Conservation (phyloP, 2,888 invertebrate genomes). For the Odontomyia ornata region DNA sequence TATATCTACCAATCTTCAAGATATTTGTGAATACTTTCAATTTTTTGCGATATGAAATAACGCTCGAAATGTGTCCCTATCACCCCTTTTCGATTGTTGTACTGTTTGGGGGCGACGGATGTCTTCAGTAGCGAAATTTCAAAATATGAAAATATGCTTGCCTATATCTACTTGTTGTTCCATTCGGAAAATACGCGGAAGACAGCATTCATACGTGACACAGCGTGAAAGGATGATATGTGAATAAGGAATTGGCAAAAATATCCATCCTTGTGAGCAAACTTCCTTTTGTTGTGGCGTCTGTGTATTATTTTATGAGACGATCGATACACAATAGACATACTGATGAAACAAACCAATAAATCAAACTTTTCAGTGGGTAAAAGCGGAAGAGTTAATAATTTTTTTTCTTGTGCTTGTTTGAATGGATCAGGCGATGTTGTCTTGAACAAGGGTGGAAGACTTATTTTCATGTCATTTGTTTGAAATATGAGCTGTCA, state of each 20-base stretch:
- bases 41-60: not conserved
- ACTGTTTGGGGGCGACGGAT: not conserved
- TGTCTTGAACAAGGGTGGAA: not conserved
- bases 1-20: not conserved
- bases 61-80: not conserved
- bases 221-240: slow-evolving; percentile 16
- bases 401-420: not conserved
- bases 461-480: not conserved
- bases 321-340: slow-evolving; percentile 34
- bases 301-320: slow-evolving; percentile 44
- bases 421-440: not conserved
- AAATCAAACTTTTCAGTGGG: slow-evolving; percentile 38
- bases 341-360: slow-evolving; percentile 44
- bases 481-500: not conserved
- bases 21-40: slow-evolving; percentile 26
- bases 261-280: not conserved
- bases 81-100: not conserved
- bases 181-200: not conserved
- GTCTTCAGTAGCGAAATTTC: not conserved
- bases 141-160: not conserved
- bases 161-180: not conserved
- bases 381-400: slow-evolving; percentile 26
- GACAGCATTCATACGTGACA: slow-evolving; percentile 28
- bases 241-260: slow-evolving; percentile 9
- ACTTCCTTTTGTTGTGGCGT: slow-evolving; percentile 18